phyloP scores from a whole-genome alignment of 2,797 vertebrate genomes.

The Pipistrellus pygmaeus region DNA sequence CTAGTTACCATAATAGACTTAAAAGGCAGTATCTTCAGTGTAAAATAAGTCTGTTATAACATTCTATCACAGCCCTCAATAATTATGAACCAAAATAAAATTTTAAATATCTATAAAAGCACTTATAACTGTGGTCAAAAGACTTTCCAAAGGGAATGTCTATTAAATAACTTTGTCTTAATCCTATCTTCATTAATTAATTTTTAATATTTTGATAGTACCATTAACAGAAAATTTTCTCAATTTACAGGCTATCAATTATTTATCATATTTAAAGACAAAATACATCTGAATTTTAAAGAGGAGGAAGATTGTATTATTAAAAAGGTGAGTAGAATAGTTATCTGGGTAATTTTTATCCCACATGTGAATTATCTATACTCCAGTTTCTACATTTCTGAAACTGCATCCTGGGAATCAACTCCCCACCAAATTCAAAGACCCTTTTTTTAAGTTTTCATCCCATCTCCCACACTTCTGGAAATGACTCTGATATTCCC shows the following conservation, averaged over 20 bases:
- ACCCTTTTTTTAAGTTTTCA: neutral
- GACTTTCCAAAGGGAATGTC: slow-evolving; percentile 29
- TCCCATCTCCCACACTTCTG: neutral
- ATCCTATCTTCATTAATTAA: slow-evolving; percentile 1
- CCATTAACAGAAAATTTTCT: neutral
- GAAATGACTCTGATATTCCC: neutral
- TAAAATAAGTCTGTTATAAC: neutral
- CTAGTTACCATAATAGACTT: neutral
- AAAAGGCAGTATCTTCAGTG: neutral
- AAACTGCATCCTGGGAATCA: slow-evolving; percentile 22
- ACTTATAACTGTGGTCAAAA: slow-evolving; percentile 22
- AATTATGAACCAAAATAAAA: neutral
- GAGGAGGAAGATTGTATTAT: neutral
- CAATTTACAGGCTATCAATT: neutral
- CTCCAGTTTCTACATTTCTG: slow-evolving; percentile 44
- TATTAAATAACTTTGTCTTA: slow-evolving; percentile 37
- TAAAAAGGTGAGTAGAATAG: neutral
- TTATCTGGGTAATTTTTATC: neutral
- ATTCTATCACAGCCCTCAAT: neutral
- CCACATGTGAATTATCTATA: neutral
- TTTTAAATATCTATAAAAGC: slow-evolving; percentile 15
- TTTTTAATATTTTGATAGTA: slow-evolving; percentile 34
- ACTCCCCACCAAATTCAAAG: slow-evolving; percentile 21
- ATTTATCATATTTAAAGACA: neutral
- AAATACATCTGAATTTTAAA: neutral